Conservation (phyloP, 2,888 invertebrate genomes). For the Dasypolia templi region DNA sequence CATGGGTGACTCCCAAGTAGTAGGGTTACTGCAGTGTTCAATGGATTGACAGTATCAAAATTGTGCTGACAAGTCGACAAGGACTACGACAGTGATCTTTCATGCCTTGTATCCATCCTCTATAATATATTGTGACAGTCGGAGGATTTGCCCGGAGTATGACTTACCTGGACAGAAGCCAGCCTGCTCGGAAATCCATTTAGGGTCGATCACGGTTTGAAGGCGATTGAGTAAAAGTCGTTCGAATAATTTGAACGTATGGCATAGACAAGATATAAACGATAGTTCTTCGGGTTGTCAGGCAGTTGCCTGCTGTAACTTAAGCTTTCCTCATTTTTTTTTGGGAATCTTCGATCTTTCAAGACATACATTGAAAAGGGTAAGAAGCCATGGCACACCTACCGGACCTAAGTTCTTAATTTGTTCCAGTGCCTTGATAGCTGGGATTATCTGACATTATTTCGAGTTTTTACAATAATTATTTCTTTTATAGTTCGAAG, state of each 20-base stretch:
- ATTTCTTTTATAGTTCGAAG: not conserved
- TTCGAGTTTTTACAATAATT: not conserved
- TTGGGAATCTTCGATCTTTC: not conserved
- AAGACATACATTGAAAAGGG: not conserved
- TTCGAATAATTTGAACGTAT: not conserved
- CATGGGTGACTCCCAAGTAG: not conserved
- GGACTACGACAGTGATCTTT: no score
- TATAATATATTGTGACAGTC: no score
- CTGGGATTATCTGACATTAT: no score
- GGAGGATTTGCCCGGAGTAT: no score
- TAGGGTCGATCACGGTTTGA: no score
- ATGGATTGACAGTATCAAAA: no score
- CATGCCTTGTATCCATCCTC: no score
- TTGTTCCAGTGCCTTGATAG: not conserved
- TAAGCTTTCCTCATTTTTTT: not conserved
- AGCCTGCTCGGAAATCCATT: no score
- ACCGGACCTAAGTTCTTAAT: not conserved
- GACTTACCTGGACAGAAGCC: no score
- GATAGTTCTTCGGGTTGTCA: not conserved
- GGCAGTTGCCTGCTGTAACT: not conserved
- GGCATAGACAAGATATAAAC: not conserved
- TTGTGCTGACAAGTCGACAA: no score
- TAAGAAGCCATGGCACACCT: not conserved
- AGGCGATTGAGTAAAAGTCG: no score
- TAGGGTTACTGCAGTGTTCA: not conserved